phyloP scores from a whole-genome alignment of 2,113 vertebrate species.

The Oryctolagus cuniculus region mOryCun1.1 NC_091445.1:67790501-67791000 shows the following conservation, averaged over 20 bases:
- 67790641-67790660: neutral
- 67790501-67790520: neutral
- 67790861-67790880: neutral
- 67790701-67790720: slow-evolving; percentile 1
- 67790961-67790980: neutral
- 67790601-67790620: neutral
- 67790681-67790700: neutral
- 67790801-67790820: neutral
- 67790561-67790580: neutral
- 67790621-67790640: neutral
- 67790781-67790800: slow-evolving; percentile 44
- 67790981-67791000: neutral
- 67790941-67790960: neutral
- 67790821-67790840: neutral
- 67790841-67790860: neutral
- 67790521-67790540: neutral
- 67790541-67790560: neutral
- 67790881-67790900: neutral
- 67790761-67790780: neutral
- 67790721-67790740: neutral
- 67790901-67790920: neutral
- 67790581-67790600: neutral
- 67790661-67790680: neutral
- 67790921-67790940: neutral
- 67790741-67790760: neutral